These are phyloP conservation scores for Phyllostomus hastatus DNA, from an alignment of 2,113 vertebrate genomes.

Conservation along the genomic window DNA sequence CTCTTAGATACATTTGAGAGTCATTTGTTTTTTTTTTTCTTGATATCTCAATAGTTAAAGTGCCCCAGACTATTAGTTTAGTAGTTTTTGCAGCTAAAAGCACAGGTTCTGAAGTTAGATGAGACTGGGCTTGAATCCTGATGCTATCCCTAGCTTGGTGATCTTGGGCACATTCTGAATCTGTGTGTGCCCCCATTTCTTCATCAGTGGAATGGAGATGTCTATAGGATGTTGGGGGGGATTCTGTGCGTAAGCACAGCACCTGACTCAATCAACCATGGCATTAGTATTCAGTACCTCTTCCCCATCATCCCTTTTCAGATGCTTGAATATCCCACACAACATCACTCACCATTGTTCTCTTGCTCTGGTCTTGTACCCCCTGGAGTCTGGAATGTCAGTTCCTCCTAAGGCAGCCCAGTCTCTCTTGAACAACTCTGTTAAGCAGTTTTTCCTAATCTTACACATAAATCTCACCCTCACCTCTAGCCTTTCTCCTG, in stretches of 20 bases:
- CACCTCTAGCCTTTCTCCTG: not conserved
- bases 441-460: not conserved
- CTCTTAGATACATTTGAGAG: not conserved
- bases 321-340: not conserved
- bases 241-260: not conserved
- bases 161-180: not conserved
- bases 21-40: not conserved
- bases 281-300: not conserved
- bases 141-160: not conserved
- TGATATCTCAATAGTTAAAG: not conserved
- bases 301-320: rapidly evolving
- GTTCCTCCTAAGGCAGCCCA: not conserved
- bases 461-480: not conserved
- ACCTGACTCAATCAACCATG: not conserved
- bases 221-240: not conserved
- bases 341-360: not conserved
- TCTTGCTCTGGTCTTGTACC: not conserved
- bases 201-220: not conserved
- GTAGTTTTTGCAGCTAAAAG: not conserved
- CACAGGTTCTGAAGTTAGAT: not conserved
- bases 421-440: not conserved
- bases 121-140: not conserved
- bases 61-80: not conserved
- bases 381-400: too few species aligned
- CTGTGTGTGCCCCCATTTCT: not conserved